Evolutionary conservation across 2,113 vertebrate genomes (phyloP).

Genomic region (Cebidichthys violaceus): DNA sequence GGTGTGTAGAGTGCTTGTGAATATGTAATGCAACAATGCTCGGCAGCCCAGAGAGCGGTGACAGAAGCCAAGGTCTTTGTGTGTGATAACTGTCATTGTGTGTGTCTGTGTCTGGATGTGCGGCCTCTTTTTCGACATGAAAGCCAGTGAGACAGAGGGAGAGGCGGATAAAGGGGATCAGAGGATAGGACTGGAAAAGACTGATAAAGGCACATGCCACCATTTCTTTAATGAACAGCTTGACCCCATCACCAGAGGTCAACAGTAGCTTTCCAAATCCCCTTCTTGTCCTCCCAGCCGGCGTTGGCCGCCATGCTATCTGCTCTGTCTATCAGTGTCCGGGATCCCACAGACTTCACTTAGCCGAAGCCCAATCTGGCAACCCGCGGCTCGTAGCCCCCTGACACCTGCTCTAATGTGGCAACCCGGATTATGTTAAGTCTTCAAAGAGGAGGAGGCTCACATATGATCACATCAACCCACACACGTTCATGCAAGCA

Average conservation of each 20-base stretch:
- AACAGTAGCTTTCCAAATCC: slow-evolving; percentile 75
- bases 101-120: slow-evolving; percentile 51
- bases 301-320: slow-evolving; percentile 68
- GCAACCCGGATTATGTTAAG: slow-evolving; percentile 74
- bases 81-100: slow-evolving; percentile 54
- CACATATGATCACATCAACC: slow-evolving; percentile 52
- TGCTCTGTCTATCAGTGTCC: slow-evolving; percentile 76
- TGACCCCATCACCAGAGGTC: slow-evolving; percentile 81
- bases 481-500: slow-evolving; percentile 38
- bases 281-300: slow-evolving; percentile 59
- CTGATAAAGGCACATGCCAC: slow-evolving; percentile 79
- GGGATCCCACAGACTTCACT: slow-evolving; percentile 71
- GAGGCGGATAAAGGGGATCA: slow-evolving; percentile 77
- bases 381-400: slow-evolving; percentile 66
- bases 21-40: slow-evolving; percentile 56
- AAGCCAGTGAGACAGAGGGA: slow-evolving; percentile 67
- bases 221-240: slow-evolving; percentile 81
- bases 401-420: slow-evolving; percentile 77
- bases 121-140: slow-evolving; percentile 69
- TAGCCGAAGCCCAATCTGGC: slow-evolving; percentile 68
- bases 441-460: slow-evolving; percentile 63
- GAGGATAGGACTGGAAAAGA: slow-evolving; percentile 72
- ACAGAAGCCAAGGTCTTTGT: slow-evolving; percentile 62
- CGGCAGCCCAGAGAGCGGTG: slow-evolving; percentile 43
- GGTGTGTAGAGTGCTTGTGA: slow-evolving; percentile 51